Evolutionary conservation across 2,797 vertebrate species (phyloP), one percentile per base, ranked within the genome.

Genomic region (Semaprochilodus insignis): DNA sequence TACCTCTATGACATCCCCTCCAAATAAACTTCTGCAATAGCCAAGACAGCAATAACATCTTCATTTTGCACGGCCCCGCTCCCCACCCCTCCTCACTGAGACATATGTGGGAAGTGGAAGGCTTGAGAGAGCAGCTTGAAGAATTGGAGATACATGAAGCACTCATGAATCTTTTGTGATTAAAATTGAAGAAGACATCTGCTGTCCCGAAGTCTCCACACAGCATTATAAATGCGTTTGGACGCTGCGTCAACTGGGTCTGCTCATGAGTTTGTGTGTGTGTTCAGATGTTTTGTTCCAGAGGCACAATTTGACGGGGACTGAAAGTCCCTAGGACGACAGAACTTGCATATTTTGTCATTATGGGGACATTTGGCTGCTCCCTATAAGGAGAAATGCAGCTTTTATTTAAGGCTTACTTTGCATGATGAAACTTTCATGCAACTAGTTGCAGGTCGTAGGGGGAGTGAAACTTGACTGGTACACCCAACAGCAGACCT

Each of bases 151-250:
- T 48, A 67, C 85, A 83, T 87, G 59, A 88, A 87, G 78, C 76
- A 3, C 62, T 79, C 10, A 19, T 66, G 60, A 62, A 62, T 62
- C 75, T 76, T 85, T 57, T 48, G 78, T 73, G 84, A 87, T 87
- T 85, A 88, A 87, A 83, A 85, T 66, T 60, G 79, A 81, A 88
- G 73, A 78, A 63, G 81, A 79, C 86, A 88, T 87, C 88, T 87
- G 88, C 51, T 85, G 67, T 73, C 73, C 57, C 36, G 72, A 71
- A 62, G 73, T 81, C 74, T 80, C 80, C 81, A 85, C 81, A 87
- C 80, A 25, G 87, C 81, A 77, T 83, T 54, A 72, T 77, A 78
- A 86, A 87, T 81, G 69, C 40, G 63, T 69, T 81, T 77, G 78
- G 59, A n/a, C 23, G 21, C 27, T 62, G 54, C 3, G 63, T 52